Conservation (phyloP, 2,113 vertebrate genomes). For the Salvelinus sp. region DNA sequence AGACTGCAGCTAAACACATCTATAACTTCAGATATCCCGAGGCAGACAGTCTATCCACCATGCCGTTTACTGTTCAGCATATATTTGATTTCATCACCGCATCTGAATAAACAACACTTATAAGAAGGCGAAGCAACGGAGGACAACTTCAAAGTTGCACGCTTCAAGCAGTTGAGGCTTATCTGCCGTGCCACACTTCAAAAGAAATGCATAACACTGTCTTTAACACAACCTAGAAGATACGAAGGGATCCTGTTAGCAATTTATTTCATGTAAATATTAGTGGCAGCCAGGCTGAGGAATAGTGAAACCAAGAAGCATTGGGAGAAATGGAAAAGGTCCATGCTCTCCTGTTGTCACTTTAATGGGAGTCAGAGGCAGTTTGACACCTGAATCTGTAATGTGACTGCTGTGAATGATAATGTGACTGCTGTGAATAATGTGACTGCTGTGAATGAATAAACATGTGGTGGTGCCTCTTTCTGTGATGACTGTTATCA, state of each 20-base stretch:
- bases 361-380: neutral
- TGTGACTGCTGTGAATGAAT: neutral
- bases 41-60: neutral
- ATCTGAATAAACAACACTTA: constrained; percentile 2
- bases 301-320: constrained; percentile 19
- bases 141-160: constrained; percentile 58
- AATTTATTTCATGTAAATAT: constrained; percentile 51
- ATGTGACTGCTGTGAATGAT: neutral
- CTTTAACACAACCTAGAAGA: constrained; percentile 36
- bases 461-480: neutral
- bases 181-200: constrained; percentile 57
- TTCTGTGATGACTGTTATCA: neutral
- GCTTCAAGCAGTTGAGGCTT: constrained; percentile 53
- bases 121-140: neutral
- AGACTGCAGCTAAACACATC: neutral
- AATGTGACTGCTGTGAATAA: neutral
- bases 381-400: neutral
- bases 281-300: constrained; percentile 39
- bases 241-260: constrained; percentile 42
- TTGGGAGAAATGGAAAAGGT: neutral
- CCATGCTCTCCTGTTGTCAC: neutral
- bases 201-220: constrained; percentile 59
- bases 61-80: neutral
- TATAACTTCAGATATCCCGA: neutral
- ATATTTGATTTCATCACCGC: neutral